These are phyloP conservation scores for Epinephelus lanceolatus DNA, from an alignment of 2,113 vertebrate species.

Conservation along the genomic window DNA sequence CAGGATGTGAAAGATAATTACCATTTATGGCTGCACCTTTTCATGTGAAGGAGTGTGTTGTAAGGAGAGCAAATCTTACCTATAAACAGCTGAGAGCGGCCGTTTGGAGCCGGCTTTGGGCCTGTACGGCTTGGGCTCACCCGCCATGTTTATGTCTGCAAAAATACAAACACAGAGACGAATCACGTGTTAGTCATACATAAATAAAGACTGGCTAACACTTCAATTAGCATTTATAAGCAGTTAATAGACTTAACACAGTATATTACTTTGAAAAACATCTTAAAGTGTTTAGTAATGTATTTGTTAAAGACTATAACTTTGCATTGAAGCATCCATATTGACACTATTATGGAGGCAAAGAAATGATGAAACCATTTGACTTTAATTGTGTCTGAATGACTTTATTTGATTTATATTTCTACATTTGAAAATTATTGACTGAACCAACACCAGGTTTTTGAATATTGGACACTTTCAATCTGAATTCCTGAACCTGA, in stretches of 20 bases:
- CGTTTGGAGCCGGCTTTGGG: slow-evolving; percentile 95
- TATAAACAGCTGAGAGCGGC: slow-evolving; percentile 95
- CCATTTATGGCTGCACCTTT: slow-evolving; percentile 21
- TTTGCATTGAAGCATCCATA: too few species aligned
- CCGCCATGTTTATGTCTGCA: slow-evolving; percentile 99
- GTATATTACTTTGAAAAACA: too few species aligned
- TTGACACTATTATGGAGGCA: too few species aligned
- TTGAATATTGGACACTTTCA: too few species aligned
- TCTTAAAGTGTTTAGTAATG: too few species aligned
- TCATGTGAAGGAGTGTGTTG: slow-evolving; percentile 8
- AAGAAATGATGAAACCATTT: too few species aligned
- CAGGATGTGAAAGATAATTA: slow-evolving; percentile 14
- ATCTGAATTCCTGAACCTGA: too few species aligned
- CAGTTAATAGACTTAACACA: neutral
- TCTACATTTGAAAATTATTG: too few species aligned
- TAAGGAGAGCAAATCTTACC: slow-evolving; percentile 67
- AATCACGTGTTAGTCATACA: slow-evolving; percentile 7
- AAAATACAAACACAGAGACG: slow-evolving; percentile 38
- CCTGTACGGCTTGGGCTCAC: slow-evolving; percentile 98
- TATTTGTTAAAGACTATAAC: too few species aligned
- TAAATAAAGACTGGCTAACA: neutral
- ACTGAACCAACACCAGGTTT: too few species aligned
- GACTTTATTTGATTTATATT: too few species aligned
- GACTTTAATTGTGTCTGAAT: too few species aligned
- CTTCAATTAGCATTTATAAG: neutral